Conservation (phyloP, 2,888 invertebrate genomes). For the Strigamia transsilvanica region DNA sequence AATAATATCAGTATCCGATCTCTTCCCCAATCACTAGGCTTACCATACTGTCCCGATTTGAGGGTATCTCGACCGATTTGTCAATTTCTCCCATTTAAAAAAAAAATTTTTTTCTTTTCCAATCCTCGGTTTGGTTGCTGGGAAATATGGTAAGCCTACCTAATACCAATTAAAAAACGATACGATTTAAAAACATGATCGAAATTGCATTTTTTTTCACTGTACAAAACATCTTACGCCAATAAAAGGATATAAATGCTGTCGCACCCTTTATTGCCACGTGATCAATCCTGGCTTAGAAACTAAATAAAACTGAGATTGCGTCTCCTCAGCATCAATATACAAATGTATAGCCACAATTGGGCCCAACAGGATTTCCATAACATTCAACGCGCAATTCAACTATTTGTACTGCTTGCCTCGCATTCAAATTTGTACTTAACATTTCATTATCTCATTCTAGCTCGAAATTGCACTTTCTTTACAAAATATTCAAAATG, state of each 20-base stretch:
- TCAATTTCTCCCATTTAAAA: too few relatives aligned
- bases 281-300: not conserved
- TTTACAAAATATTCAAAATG: slow-evolving; percentile 13
- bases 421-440: slow-evolving; percentile 4
- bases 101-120: too few relatives aligned
- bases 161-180: not conserved
- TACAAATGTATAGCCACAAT: not conserved
- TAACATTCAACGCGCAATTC: not conserved
- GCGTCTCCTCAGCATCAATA: not conserved
- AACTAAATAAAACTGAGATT: not conserved
- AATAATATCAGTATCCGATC: slow-evolving; percentile 14
- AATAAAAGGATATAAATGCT: slow-evolving; percentile 19
- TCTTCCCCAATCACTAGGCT: not conserved
- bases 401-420: not conserved
- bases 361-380: not conserved
- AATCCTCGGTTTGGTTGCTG: too few relatives aligned
- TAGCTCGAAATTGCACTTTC: slow-evolving; percentile 5
- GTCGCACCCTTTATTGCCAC: slow-evolving; percentile 11
- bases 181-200: not conserved
- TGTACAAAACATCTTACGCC: slow-evolving; percentile 12
- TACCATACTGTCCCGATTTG: too few relatives aligned
- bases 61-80: too few relatives aligned
- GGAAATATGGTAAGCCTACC: too few relatives aligned
- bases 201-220: not conserved
- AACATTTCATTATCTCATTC: not conserved